A percentile compares a stretch with the other conserved stretches of the same genome.
Conservation (phyloP, 2,113 vertebrate genomes). For the Malurus elegans region DNA sequence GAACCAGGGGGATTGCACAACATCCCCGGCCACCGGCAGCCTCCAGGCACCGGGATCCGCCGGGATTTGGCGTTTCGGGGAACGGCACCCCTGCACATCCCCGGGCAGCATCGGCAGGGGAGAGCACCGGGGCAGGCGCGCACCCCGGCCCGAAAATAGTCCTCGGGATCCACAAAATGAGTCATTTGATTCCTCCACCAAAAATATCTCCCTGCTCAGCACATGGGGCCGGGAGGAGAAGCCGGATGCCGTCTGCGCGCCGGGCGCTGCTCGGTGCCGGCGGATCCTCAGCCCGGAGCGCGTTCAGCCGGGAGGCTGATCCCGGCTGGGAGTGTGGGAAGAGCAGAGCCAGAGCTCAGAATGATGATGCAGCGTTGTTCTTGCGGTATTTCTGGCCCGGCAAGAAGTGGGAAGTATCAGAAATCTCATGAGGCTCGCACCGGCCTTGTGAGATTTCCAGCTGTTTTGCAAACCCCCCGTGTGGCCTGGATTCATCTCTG, state of each 20-base stretch:
- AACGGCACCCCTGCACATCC: no score
- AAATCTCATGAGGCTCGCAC: slow-evolving; percentile 44
- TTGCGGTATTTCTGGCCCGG: slow-evolving; percentile 61
- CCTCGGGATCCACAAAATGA: not conserved
- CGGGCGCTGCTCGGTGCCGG: accelerated
- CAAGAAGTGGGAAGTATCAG: slow-evolving; percentile 64
- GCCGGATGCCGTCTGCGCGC: accelerated
- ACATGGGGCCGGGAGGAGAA: not conserved
- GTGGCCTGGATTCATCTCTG: not conserved
- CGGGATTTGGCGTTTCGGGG: not conserved
- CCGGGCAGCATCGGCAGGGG: not conserved
- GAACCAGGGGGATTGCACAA: slow-evolving; percentile 18
- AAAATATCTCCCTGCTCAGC: not conserved
- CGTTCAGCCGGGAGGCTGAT: not conserved
- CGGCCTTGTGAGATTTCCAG: slow-evolving; percentile 59
- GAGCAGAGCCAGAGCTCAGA: not conserved
- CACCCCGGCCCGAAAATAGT: not conserved
- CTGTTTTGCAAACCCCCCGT: slow-evolving; percentile 1
- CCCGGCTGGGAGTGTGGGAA: slow-evolving; percentile 22
- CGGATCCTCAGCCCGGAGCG: accelerated
- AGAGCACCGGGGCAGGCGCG: accelerated
- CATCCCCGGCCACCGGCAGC: not conserved
- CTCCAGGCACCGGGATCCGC: not conserved
- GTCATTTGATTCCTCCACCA: slow-evolving; percentile 17
- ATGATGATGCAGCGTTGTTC: slow-evolving; percentile 67